Evolutionary conservation across 2,113 vertebrate species (phyloP), one percentile per base, ranked within the genome.

Genomic region (Tiliqua scincoides): DNA sequence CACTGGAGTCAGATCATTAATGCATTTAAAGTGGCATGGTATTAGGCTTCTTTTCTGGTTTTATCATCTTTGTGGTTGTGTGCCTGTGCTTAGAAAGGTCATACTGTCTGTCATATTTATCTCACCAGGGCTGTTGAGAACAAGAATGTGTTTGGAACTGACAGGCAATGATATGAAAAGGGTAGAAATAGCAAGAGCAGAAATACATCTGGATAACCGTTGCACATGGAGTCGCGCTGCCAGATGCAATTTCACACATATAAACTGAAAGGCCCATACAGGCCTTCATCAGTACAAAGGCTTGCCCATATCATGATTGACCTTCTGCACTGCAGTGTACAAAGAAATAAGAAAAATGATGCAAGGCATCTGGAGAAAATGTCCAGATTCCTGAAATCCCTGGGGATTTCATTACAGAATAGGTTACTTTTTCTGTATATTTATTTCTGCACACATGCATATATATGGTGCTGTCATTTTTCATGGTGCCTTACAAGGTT

Each of bases 131-230:
- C 74, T 0, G 4, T 89, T 93, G 73, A 93, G 91, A 92, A 91
- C 91, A 79, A 77, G 87, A 89, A 93, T 92, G 85, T 43, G 81
- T 87, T 88, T 88, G 75, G 85, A 93, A 85, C 70, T 91, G 89
- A 92, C 89, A 92, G 90, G 84, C 91, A 93, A 89, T 75, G 72
- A 61, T 80, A 87, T 93, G 88, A 92, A 91, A 91, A 90, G 88
- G 82, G 88, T 91, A 84, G 59, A 93, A 87, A 81, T 90, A 88
- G 87, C 81, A 92, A 85, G 85, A 82, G 35, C 3, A 63, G 86
- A 91, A 91, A 91, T 85, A 15, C 86, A 87, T 77, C 74, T 77
- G 88, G 75, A 85, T 83, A 79, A 83, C 35, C 40, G 40, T 73
- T n/a, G 30, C 91, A 84, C 62, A 84, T 59, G 75, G 57, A 82